Base-by-base conservation (phyloP, 2,797 vertebrate genomes). In the Lycodopsis pacificus region DNA sequence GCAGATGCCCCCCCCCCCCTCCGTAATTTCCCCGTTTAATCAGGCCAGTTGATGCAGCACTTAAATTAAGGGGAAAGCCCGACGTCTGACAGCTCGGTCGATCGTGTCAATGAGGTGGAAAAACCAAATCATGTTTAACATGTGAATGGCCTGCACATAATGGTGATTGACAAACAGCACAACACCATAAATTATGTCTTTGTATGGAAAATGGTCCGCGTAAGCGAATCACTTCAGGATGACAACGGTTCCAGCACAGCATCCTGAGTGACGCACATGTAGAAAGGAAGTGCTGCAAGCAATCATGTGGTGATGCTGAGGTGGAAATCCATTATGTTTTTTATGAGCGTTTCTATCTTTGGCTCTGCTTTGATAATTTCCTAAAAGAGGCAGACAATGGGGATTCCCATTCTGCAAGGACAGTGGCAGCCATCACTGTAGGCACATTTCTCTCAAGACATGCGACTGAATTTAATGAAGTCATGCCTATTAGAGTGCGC, bases 381-480 rank as follows among this genome's bases (percentile, higher is more conserved):
- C 65, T 71, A 36, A 74, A 49, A 53, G 30, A 87, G 40, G 65
- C 68, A 58, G 62, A 19, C 49, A 25, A 42, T 9, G 72, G 59
- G 65, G 63, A 74, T 84, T 71, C 69, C 54, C 65, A 80, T 77
- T 84, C 59, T 65, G 62, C 5, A 63, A 65, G 57, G 70, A 85
- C 82, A 80, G 87, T 58, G 69, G 58, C 53, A 77, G 80, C 65
- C 75, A 69, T 84, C 80, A 70, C 75, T 72, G 56, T 30, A 54
- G 80, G 83, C 84, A 72, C 76, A 80, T 78, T 91, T 65, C 76
- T 88, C 86, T 79, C 53, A 36, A 67, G 83, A 87, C 80, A 73
- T 48, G 70, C 82, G 83, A 89, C 78, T 88, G 76, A 79, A 86
- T 92, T 86, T 91, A 93, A 94, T 93, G 88, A 91, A 89, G 93